Evolutionary conservation across 1,140 invertebrate genomes (phyloP).

Genomic region (Brachionus paranguensis): DNA sequence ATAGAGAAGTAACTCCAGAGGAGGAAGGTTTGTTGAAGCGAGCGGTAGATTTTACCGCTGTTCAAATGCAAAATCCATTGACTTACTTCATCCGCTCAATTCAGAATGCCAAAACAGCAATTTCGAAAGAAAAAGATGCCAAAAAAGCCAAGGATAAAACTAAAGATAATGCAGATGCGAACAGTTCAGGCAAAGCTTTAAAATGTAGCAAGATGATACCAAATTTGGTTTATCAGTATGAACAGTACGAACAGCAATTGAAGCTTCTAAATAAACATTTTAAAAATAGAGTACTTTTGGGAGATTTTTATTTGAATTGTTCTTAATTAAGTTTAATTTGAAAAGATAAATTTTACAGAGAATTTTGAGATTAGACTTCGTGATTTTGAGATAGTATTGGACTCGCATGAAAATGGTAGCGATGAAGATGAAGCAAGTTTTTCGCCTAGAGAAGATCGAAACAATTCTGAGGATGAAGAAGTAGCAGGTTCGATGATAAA

Average conservation of each 20-base stretch:
- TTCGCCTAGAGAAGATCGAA: background rate
- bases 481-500: background rate
- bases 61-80: slow-evolving; percentile 30
- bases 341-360: slow-evolving; percentile 34
- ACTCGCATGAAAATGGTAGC: background rate
- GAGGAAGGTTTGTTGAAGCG: slow-evolving; percentile 3
- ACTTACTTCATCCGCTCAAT: slow-evolving; percentile 4
- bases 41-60: slow-evolving; percentile 32
- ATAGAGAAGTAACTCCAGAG: background rate
- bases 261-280: slow-evolving; percentile 30
- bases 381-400: slow-evolving; percentile 13
- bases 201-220: slow-evolving; percentile 34
- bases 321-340: background rate
- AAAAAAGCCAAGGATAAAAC: slow-evolving; percentile 24
- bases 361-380: slow-evolving; percentile 26
- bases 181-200: background rate
- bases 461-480: background rate
- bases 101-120: slow-evolving; percentile 8
- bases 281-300: background rate
- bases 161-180: background rate
- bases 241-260: slow-evolving; percentile 34
- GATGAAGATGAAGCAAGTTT: slow-evolving; percentile 10
- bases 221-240: slow-evolving; percentile 17
- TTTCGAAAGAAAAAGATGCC: background rate
- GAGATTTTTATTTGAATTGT: background rate